Conservation (phyloP, 2,888 invertebrate species). For the Lepeophtheirus nordmannii region DNA sequence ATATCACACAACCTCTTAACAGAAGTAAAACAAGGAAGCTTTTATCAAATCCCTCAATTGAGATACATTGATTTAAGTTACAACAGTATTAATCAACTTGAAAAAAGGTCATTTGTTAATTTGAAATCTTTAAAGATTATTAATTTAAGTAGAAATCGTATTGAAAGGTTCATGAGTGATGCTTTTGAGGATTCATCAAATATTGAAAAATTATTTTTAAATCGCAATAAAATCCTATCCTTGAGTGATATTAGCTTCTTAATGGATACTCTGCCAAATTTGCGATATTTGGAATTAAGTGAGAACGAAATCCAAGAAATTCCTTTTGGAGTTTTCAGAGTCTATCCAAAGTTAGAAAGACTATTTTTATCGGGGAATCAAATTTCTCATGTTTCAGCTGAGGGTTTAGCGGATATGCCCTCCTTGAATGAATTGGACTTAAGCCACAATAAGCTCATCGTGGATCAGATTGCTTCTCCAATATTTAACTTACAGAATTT, state of each 20-base stretch:
- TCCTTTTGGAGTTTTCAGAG: slow-evolving; percentile 21
- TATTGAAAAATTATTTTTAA: slow-evolving; percentile 10
- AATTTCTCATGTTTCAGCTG: background rate
- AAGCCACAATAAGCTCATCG: slow-evolving; percentile 13
- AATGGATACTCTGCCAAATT: slow-evolving; percentile 18
- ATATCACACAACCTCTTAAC: slow-evolving; percentile 11
- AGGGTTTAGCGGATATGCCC: slow-evolving; percentile 16
- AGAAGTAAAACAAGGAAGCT: slow-evolving; percentile 10
- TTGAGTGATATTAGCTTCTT: slow-evolving; percentile 23
- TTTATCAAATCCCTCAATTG: slow-evolving; percentile 15
- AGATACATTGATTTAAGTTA: slow-evolving; percentile 11
- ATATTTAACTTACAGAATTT: slow-evolving; percentile 17
- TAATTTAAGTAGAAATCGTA: slow-evolving; percentile 9
- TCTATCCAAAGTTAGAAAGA: slow-evolving; percentile 18
- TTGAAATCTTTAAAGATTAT: background rate
- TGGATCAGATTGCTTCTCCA: slow-evolving; percentile 8
- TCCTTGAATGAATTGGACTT: slow-evolving; percentile 18
- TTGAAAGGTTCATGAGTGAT: slow-evolving; percentile 14
- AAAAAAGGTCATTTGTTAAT: slow-evolving; percentile 3
- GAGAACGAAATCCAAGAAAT: slow-evolving; percentile 20
- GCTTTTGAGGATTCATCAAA: background rate
- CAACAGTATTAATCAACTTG: slow-evolving; percentile 11
- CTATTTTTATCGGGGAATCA: slow-evolving; percentile 16
- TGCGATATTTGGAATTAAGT: slow-evolving; percentile 15
- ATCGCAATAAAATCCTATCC: slow-evolving; percentile 11